A percentile compares a stretch with the other conserved stretches of the same genome.
Conservation (phyloP, 2,113 vertebrate genomes). For the Ginglymostoma cirratum region DNA sequence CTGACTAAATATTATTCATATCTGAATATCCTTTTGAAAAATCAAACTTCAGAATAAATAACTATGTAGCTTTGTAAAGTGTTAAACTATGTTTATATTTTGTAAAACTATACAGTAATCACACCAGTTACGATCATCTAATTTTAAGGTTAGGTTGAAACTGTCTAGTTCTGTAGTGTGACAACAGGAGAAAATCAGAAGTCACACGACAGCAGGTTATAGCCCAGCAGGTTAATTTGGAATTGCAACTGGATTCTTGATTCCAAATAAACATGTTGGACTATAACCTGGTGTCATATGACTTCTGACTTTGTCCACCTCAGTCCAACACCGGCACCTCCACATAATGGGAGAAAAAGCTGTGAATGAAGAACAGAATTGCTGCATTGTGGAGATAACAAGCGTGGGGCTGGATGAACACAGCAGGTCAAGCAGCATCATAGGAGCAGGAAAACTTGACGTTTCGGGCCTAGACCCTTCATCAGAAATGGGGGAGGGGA, state of each 20-base stretch:
- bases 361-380: constrained; percentile 8
- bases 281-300: too few species aligned
- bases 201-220: too few species aligned
- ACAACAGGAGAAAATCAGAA: not conserved
- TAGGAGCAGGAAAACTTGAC: too few species aligned
- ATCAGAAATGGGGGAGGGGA: too few species aligned
- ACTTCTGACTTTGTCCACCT: too few species aligned
- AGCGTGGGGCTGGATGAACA: too few species aligned
- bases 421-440: too few species aligned
- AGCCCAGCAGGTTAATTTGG: too few species aligned
- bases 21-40: not conserved
- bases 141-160: constrained; percentile 7
- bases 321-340: too few species aligned
- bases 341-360: not conserved
- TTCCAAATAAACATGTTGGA: too few species aligned
- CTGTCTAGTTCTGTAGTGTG: not conserved
- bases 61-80: not conserved
- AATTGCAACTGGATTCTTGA: too few species aligned
- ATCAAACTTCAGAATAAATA: not conserved
- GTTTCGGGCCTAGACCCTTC: too few species aligned
- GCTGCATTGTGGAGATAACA: constrained; percentile 27
- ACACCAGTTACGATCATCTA: not conserved
- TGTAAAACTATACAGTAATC: not conserved
- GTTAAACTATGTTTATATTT: not conserved
- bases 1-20: not conserved